Base-by-base conservation (phyloP, 2,888 invertebrate species). In the Prosopocoilus inquinatus region DNA sequence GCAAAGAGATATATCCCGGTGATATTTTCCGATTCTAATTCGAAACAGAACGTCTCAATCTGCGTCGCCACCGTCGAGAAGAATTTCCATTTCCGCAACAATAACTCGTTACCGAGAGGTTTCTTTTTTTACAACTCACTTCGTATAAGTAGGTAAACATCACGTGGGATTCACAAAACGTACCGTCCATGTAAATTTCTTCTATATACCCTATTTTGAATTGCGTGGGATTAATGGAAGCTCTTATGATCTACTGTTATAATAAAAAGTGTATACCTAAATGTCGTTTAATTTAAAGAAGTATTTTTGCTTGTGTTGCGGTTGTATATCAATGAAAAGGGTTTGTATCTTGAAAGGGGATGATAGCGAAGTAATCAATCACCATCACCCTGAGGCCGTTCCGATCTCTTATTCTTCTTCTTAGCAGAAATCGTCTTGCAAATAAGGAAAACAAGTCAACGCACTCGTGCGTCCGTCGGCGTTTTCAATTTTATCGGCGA, bases 351-450 rank as follows among this genome's bases (percentile, higher is more conserved):
- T 9, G 9, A 41, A 15, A 15, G 41, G 41, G 41, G 41, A 41
- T 41, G 41, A 41, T 41, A 41, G 41, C n/a, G 7, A 9, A 41
- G 41, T 41, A 41, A 41, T 41, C 41, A 41, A 41, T 41, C 41
- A 41, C 41, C 41, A 15, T 41, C 41, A 41, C 13, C 41, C 12
- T 9, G 13, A 41, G 41, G 41, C 13, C 16, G 41, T 15, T 41
- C 9, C 15, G 12, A 41, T 41, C 41, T 41, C 12, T 41, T 41
- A 41, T 41, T 41, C 41, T 41, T 41, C 41, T 41, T 41, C n/a
- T 8, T 41, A 13, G 3, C 38, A 38, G 11, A 38, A 38, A 41
- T 41, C 16, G 15, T 41, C 41, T 16, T 41, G 15, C 13, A 13
- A 41, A 16, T 15, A 15, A 41, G 41, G 41, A 41, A 41, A 41